Conservation (phyloP, 2,113 vertebrate species). For the Gracilinanus agilis region DNA sequence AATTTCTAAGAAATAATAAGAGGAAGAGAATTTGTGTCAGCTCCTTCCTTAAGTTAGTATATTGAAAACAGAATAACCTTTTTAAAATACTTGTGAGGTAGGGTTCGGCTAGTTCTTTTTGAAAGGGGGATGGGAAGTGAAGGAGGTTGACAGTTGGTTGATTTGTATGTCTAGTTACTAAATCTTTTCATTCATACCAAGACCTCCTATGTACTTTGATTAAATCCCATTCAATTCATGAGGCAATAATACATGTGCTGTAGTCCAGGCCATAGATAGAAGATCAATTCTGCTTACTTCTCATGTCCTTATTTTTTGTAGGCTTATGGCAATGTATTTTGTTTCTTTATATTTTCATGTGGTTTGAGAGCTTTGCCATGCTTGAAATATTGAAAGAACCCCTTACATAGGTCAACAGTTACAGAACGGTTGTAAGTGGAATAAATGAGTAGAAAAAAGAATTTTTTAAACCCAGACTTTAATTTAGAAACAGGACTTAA, state of each 20-base stretch:
- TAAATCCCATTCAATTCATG: constrained; percentile 55
- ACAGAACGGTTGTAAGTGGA: background rate
- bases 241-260: constrained; percentile 75
- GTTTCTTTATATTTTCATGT: background rate
- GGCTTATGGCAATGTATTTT: background rate
- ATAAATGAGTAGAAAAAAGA: background rate
- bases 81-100: constrained; percentile 50
- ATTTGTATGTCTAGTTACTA: constrained; percentile 59
- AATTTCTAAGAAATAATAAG: constrained; percentile 42
- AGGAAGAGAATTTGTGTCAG: background rate
- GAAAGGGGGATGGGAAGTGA: constrained; percentile 52
- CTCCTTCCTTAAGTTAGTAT: background rate
- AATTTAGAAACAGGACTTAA: background rate
- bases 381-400: background rate
- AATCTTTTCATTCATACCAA: constrained; percentile 71
- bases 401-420: background rate
- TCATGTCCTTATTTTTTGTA: background rate
- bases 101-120: constrained; percentile 44
- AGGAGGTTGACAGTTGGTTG: constrained; percentile 71
- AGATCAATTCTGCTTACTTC: background rate
- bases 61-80: constrained; percentile 18
- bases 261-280: background rate
- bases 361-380: background rate
- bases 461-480: background rate
- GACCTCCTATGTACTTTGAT: constrained; percentile 63